Evolutionary conservation across 2,797 vertebrate genomes (phyloP).

Genomic region (Neosalanx taihuensis): DNA sequence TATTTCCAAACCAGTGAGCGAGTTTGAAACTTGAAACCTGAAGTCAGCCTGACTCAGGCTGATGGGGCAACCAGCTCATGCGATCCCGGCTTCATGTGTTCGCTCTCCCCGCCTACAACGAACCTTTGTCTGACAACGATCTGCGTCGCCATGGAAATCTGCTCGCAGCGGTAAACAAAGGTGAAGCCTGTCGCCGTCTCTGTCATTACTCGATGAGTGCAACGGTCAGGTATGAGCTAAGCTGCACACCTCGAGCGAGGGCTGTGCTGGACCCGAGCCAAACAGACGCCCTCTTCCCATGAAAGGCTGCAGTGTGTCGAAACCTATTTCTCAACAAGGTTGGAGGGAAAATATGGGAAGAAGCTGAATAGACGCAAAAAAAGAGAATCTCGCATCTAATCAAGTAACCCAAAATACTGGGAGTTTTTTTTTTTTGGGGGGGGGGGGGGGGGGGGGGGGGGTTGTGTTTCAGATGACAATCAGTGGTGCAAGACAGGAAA

Average conservation of each 20-base stretch:
- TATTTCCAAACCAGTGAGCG: too few species aligned
- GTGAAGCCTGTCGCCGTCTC: not conserved
- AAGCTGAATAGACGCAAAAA: not conserved
- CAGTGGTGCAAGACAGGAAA: not conserved
- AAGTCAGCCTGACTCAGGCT: constrained; percentile 3
- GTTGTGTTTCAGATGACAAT: too few species aligned
- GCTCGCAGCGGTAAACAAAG: constrained; percentile 11
- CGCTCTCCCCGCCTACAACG: constrained; percentile 37
- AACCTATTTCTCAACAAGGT: not conserved
- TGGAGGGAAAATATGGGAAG: too few species aligned
- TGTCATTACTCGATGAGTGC: constrained; percentile 8
- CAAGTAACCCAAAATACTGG: not conserved
- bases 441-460: too few species aligned
- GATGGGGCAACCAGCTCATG: constrained; percentile 30
- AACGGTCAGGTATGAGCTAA: constrained; percentile 10
- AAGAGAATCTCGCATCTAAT: not conserved
- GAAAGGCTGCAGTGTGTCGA: not conserved
- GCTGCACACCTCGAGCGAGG: not conserved
- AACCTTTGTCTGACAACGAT: constrained; percentile 33
- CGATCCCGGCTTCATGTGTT: constrained; percentile 37
- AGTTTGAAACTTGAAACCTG: not conserved
- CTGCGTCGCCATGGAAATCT: constrained; percentile 42
- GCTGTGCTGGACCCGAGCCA: not conserved
- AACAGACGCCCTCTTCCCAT: not conserved
- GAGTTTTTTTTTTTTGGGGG: not conserved